Conservation (phyloP, 2,888 invertebrate species). For the Euplexia lucipara region DNA sequence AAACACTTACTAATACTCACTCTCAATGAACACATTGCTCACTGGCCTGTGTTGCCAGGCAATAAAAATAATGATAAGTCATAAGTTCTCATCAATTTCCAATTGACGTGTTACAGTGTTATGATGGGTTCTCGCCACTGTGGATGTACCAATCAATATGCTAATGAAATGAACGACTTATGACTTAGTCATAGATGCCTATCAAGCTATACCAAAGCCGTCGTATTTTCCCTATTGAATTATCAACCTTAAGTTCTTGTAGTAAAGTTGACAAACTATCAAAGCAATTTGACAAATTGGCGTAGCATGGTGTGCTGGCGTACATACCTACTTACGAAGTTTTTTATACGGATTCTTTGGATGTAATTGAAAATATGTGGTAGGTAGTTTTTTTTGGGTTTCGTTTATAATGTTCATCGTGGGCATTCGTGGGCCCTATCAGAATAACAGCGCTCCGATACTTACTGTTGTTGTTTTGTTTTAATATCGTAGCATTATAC, state of each 20-base stretch:
- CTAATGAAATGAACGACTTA: constrained; percentile 64
- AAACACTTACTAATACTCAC: not conserved
- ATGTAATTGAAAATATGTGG: constrained; percentile 48
- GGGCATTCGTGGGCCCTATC: too few species aligned
- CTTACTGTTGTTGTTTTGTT: too few species aligned
- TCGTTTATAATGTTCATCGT: constrained; percentile 32
- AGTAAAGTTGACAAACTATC: too few species aligned
- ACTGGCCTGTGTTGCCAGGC: not conserved
- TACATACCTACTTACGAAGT: not conserved
- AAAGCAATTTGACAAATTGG: too few species aligned
- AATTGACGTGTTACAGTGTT: constrained; percentile 52
- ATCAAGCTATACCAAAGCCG: too few species aligned
- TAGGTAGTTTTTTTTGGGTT: constrained; percentile 20
- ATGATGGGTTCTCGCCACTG: constrained; percentile 55
- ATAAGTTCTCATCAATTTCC: constrained; percentile 29
- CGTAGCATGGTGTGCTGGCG: too few species aligned
- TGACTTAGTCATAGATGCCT: constrained; percentile 12
- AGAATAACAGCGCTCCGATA: too few species aligned
- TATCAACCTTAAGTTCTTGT: too few species aligned
- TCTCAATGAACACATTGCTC: not conserved
- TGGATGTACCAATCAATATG: constrained; percentile 73
- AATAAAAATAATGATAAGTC: constrained; percentile 5
- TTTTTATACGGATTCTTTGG: constrained; percentile 42
- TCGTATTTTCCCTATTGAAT: too few species aligned
- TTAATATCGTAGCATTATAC: too few species aligned